Percentiles rank a stretch among this genome's conserved stretches.
phyloP scores from a whole-genome alignment of 2,113 vertebrate genomes.

The Cynocephalus volans region DNA sequence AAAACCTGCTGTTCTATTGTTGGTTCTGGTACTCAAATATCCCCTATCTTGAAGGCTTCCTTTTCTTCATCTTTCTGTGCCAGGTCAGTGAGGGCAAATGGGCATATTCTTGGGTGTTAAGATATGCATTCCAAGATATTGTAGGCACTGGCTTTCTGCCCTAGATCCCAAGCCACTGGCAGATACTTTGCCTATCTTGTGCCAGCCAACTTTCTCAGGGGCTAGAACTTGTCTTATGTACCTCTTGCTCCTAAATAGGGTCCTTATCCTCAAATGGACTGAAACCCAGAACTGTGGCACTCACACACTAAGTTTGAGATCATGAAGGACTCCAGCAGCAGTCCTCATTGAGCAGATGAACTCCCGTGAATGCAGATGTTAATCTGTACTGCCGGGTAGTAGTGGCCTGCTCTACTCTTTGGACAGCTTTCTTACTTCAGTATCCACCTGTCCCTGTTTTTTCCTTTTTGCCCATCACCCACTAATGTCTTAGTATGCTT shows the following conservation, averaged over 20 bases:
- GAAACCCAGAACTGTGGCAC: neutral
- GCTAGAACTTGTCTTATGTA: neutral
- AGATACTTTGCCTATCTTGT: neutral
- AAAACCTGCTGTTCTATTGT: conserved; percentile 24
- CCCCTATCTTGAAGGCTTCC: neutral
- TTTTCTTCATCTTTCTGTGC: neutral
- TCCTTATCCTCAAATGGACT: neutral
- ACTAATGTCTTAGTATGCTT: neutral
- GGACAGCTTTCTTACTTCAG: neutral
- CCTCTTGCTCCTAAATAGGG: neutral
- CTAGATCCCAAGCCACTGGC: neutral
- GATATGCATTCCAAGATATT: neutral
- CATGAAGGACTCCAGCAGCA: neutral
- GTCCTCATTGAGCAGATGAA: neutral
- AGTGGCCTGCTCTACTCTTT: neutral
- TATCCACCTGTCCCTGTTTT: neutral
- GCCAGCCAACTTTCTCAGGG: neutral
- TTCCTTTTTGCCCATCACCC: neutral
- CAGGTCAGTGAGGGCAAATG: neutral
- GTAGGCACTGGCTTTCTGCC: neutral
- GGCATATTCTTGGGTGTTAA: neutral
- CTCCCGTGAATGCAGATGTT: neutral
- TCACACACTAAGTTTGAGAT: neutral
- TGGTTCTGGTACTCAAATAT: conserved; percentile 46
- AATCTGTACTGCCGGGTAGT: neutral